These are phyloP conservation scores for Oryzias woworae DNA, from an alignment of 2,113 vertebrate genomes.

Conservation along the genomic window DNA sequence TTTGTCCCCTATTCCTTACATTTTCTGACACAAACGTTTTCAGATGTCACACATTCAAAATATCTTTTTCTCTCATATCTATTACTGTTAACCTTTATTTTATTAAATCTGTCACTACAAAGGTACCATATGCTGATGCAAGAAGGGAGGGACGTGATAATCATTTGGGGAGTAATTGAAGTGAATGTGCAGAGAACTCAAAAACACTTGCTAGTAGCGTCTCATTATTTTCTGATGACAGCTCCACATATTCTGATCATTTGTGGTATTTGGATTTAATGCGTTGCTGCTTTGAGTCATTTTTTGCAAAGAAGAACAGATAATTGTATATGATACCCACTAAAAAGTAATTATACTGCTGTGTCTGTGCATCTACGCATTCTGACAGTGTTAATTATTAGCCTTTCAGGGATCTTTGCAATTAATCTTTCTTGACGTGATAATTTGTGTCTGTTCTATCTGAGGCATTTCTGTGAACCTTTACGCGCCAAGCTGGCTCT, in stretches of 20 bases:
- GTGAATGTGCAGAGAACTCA: constrained; percentile 11
- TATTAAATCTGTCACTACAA: constrained; percentile 14
- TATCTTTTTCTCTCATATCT: neutral
- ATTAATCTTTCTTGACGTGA: constrained; percentile 76
- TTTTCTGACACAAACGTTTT: too few relatives aligned
- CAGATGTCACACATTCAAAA: too few relatives aligned
- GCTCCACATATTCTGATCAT: constrained; percentile 34
- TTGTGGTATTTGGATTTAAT: constrained; percentile 40
- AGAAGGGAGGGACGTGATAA: neutral
- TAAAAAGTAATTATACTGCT: constrained; percentile 39
- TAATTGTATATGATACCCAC: constrained; percentile 59
- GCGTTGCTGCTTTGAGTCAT: constrained; percentile 43
- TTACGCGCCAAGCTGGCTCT: constrained; percentile 58
- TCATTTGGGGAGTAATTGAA: constrained; percentile 24
- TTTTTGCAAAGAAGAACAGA: constrained; percentile 44
- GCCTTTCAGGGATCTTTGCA: constrained; percentile 59
- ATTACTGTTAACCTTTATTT: neutral
- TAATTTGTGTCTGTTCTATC: constrained; percentile 72
- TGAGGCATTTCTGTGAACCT: constrained; percentile 68
- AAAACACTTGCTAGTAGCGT: constrained; percentile 16
- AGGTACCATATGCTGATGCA: neutral
- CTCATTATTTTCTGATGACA: constrained; percentile 38
- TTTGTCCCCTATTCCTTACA: too few relatives aligned
- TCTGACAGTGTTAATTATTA: constrained; percentile 66
- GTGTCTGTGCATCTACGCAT: constrained; percentile 38